phyloP scores from a whole-genome alignment of 2,113 vertebrate species.

The Cricetomys ansorgei region DNA sequence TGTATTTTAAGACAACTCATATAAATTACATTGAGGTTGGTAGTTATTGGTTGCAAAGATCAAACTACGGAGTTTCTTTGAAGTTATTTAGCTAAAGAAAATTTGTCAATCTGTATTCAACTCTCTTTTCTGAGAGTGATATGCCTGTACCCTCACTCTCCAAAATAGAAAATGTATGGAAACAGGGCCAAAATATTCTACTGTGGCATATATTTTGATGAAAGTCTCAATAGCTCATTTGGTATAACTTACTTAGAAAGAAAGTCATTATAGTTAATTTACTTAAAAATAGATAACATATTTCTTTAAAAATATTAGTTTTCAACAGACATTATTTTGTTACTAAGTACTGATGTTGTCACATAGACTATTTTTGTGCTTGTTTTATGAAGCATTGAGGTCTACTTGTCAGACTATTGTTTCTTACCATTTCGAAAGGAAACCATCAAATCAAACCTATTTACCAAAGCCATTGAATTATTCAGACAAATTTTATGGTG shows the following conservation, averaged over 20 bases:
- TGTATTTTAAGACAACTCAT: neutral
- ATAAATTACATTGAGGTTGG: neutral
- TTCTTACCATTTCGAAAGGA: neutral
- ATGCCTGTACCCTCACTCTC: rapidly evolving
- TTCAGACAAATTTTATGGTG: neutral
- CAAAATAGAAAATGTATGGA: neutral
- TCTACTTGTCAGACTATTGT: neutral
- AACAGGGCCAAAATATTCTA: neutral
- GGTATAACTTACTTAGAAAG: neutral
- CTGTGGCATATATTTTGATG: neutral
- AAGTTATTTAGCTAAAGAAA: neutral
- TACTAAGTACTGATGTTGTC: neutral
- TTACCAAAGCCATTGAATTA: neutral
- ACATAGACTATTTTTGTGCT: neutral
- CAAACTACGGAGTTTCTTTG: neutral
- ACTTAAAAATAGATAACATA: neutral
- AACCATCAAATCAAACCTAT: neutral
- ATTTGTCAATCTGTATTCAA: neutral
- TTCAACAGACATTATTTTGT: neutral
- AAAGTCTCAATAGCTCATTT: neutral
- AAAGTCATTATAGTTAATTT: neutral
- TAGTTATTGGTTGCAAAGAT: neutral
- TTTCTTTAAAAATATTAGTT: neutral
- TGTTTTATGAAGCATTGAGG: neutral
- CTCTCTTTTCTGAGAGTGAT: neutral